phyloP scores from a whole-genome alignment of 1,140 invertebrate species.

The Drosophila murphyi region DNA sequence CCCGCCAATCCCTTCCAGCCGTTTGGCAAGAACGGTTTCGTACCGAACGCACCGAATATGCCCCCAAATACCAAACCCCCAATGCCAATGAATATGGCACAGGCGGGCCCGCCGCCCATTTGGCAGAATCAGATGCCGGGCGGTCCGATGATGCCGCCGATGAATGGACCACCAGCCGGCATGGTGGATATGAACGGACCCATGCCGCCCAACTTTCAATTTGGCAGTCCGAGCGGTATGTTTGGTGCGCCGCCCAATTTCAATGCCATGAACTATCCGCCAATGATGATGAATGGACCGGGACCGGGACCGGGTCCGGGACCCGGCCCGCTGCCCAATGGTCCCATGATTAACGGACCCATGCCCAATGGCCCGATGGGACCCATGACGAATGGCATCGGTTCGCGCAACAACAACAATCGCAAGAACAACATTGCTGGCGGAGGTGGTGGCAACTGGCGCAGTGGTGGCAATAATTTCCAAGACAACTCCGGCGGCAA shows the following conservation, averaged over 20 bases:
- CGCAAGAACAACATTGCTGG: constrained; percentile 52
- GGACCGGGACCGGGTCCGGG: constrained; percentile 70
- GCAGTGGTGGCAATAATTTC: constrained; percentile 73
- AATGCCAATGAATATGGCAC: constrained; percentile 38
- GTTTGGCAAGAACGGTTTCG: constrained; percentile 50
- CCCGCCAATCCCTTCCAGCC: constrained; percentile 61
- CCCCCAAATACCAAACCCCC: constrained; percentile 27
- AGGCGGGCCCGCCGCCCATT: constrained; percentile 56
- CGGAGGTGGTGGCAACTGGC: constrained; percentile 67
- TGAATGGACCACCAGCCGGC: constrained; percentile 47
- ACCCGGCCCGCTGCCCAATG: constrained; percentile 76
- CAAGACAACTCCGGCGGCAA: constrained; percentile 74
- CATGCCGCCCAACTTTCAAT: constrained; percentile 62
- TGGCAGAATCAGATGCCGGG: constrained; percentile 64
- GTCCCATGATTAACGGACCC: constrained; percentile 69
- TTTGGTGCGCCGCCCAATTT: constrained; percentile 58
- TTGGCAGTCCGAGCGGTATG: constrained; percentile 59
- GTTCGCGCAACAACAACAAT: constrained; percentile 56
- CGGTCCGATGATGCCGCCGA: constrained; percentile 48
- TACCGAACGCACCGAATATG: constrained; percentile 29
- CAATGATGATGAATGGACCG: constrained; percentile 83
- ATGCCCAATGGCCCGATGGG: constrained; percentile 42
- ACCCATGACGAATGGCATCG: constrained; percentile 48
- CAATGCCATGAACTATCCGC: constrained; percentile 63
- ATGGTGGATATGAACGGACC: constrained; percentile 67